A percentile compares a stretch with the other conserved stretches of the same genome.
Conservation (phyloP, 1,140 invertebrate species). For the Ylistrum balloti region DNA sequence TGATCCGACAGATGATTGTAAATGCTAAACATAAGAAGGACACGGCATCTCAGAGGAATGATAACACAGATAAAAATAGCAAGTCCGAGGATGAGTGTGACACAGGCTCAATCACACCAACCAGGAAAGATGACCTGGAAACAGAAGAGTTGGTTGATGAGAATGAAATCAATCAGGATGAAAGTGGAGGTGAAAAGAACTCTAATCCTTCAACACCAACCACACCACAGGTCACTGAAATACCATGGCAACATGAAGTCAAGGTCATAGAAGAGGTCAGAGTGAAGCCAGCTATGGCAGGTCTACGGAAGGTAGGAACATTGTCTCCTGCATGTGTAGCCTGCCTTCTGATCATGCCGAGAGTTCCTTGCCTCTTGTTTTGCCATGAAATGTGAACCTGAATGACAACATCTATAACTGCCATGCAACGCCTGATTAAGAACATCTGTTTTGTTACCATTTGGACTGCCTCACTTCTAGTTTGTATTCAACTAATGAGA, state of each 20-base stretch:
- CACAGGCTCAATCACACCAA: background rate
- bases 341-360: background rate
- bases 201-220: background rate
- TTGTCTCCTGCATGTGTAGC: background rate
- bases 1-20: constrained; percentile 54
- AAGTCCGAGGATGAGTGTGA: background rate
- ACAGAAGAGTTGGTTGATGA: background rate
- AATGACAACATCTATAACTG: constrained; percentile 10
- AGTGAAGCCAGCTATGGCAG: background rate
- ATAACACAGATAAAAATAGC: background rate
- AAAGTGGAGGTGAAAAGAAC: too few species aligned
- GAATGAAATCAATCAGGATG: background rate
- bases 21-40: constrained; percentile 59
- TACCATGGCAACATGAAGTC: constrained; percentile 55
- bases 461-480: constrained; percentile 1
- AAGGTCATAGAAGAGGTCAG: constrained; percentile 50
- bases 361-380: constrained; percentile 44
- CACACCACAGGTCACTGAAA: background rate
- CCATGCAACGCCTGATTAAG: background rate
- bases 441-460: background rate
- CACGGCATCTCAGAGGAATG: background rate
- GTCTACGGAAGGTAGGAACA: constrained; percentile 1
- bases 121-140: background rate
- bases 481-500: background rate
- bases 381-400: background rate